These are phyloP conservation scores for Macrocentrus cingulum DNA, from an alignment of 1,140 invertebrate genomes.

Conservation along the genomic window DNA sequence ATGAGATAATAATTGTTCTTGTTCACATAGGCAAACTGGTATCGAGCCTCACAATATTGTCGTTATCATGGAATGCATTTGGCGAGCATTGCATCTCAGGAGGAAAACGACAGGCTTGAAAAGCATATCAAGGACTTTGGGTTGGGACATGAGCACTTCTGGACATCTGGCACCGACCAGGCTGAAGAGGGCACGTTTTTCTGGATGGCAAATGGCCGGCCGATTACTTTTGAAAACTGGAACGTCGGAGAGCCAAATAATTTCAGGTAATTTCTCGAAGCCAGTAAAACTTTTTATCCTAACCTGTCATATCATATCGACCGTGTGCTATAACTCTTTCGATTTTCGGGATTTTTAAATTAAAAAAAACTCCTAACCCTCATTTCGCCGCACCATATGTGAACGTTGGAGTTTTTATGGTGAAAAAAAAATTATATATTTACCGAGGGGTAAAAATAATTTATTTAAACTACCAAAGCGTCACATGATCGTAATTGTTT, in stretches of 20 bases:
- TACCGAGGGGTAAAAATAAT: too few species aligned
- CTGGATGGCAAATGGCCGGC: constrained; percentile 88
- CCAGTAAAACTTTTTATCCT: too few species aligned
- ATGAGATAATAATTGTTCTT: too few species aligned
- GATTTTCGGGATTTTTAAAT: not conserved
- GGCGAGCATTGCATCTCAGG: constrained; percentile 83
- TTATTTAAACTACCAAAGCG: too few species aligned
- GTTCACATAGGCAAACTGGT: constrained; percentile 82
- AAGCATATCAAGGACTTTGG: constrained; percentile 82
- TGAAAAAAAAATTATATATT: too few species aligned
- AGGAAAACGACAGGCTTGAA: constrained; percentile 84
- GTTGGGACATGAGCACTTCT: constrained; percentile 86
- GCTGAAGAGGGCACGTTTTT: constrained; percentile 88
- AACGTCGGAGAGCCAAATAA: constrained; percentile 90
- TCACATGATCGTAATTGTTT: too few species aligned
- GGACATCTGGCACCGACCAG: constrained; percentile 88
- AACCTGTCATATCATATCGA: too few species aligned
- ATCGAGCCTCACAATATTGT: constrained; percentile 86
- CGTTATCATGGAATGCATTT: constrained; percentile 90
- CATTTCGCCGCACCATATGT: too few species aligned
- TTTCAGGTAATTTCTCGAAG: constrained; percentile 74
- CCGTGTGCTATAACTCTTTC: not conserved
- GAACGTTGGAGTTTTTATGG: too few species aligned
- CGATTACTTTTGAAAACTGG: constrained; percentile 89
- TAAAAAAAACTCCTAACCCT: too few species aligned